A percentile compares a stretch with the other conserved stretches of the same genome.
These are phyloP conservation scores for Myrmophylax atrothorax DNA, from an alignment of 2,113 vertebrate species.

Conservation along the genomic window DNA sequence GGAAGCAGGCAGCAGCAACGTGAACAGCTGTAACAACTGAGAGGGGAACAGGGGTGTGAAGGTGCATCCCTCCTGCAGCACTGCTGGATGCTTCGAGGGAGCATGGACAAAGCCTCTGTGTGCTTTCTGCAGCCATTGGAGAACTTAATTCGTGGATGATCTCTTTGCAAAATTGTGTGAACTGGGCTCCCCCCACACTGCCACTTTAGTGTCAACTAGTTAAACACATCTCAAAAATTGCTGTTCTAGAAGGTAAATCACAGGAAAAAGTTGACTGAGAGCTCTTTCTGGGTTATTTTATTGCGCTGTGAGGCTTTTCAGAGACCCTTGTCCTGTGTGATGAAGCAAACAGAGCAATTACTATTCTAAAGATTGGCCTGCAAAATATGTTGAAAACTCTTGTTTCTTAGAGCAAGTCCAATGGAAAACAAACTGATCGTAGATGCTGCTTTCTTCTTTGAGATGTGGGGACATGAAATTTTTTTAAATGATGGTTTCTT, in stretches of 20 bases:
- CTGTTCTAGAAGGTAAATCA: neutral
- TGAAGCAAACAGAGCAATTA: neutral
- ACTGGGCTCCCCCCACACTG: no score
- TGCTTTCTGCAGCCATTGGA: neutral
- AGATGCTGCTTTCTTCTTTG: slow-evolving; percentile 13
- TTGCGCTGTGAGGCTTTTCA: neutral
- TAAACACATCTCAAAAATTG: neutral
- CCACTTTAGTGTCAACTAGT: neutral
- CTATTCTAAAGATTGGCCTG: neutral
- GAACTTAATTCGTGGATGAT: neutral
- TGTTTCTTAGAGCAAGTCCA: neutral
- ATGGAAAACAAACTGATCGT: neutral
- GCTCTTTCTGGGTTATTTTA: neutral
- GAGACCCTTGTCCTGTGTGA: neutral
- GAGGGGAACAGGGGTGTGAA: neutral
- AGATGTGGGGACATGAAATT: neutral
- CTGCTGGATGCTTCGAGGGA: neutral
- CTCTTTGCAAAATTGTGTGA: neutral
- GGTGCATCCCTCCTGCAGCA: neutral
- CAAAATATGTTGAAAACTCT: neutral
- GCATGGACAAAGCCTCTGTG: neutral
- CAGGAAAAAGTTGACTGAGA: neutral
- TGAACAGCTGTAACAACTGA: neutral
- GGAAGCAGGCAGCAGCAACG: neutral
- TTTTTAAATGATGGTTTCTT: neutral